Percentiles rank a stretch among this genome's conserved stretches.
Evolutionary conservation across 1,140 invertebrate species (phyloP).

Genomic region (Hylaeus volcanicus): DNA sequence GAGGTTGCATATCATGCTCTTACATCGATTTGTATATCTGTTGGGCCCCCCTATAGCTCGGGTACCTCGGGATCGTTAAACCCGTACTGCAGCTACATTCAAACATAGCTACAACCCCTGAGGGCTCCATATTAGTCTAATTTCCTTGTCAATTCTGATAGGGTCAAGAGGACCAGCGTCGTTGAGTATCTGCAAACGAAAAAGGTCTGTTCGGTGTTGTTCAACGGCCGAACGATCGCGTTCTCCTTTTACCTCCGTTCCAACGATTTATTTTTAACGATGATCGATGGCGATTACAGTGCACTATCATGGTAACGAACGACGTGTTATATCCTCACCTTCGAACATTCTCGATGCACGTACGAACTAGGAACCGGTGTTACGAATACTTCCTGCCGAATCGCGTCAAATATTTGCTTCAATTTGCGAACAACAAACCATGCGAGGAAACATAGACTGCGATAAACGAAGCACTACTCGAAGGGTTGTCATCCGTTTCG

Average conservation of each 20-base stretch:
- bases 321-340: background rate
- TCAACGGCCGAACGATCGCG: background rate
- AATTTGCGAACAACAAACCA: too few relatives aligned
- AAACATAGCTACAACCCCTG: too few relatives aligned
- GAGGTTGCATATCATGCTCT: too few relatives aligned
- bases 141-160: background rate
- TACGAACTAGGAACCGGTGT: too few relatives aligned
- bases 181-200: background rate
- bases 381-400: too few relatives aligned
- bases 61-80: too few relatives aligned
- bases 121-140: background rate
- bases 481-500: background rate
- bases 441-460: too few relatives aligned
- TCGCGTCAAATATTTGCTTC: too few relatives aligned
- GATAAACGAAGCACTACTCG: too few relatives aligned
- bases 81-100: too few relatives aligned
- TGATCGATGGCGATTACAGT: conserved; percentile 15
- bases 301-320: background rate
- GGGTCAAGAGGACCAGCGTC: background rate
- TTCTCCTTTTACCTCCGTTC: background rate
- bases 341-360: background rate
- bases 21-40: too few relatives aligned
- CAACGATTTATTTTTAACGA: conserved; percentile 29
- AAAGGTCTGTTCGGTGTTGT: background rate
- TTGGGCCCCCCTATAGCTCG: too few relatives aligned